Evolutionary conservation across 2,888 invertebrate species (phyloP).

Genomic region (Agonopterix arenella): DNA sequence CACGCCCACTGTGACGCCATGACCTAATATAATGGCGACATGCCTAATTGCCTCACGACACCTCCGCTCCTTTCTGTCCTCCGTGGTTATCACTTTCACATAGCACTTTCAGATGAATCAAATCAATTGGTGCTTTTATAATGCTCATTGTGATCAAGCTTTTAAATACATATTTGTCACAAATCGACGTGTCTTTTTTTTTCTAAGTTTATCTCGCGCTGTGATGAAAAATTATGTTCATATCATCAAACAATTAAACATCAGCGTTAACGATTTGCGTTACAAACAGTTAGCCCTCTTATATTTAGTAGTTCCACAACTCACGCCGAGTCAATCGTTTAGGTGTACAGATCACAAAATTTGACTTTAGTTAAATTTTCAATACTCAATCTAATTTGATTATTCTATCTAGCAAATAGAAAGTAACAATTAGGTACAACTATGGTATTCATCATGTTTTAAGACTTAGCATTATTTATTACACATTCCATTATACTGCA

Average conservation of each 20-base stretch:
- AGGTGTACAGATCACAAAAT: conserved; percentile 53
- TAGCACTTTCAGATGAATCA: conserved; percentile 37
- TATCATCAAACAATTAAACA: no score
- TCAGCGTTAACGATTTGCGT: no score
- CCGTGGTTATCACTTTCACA: conserved; percentile 28
- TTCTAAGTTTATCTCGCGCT: background rate
- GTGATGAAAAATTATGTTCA: conserved; percentile 12
- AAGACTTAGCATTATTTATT: conserved; percentile 42
- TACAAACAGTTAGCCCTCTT: no score
- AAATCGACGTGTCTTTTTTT: conserved; percentile 9
- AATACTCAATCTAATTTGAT: conserved; percentile 73
- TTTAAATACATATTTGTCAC: conserved; percentile 21
- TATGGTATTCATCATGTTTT: conserved; percentile 54
- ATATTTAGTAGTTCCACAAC: no score
- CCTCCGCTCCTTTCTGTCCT: background rate
- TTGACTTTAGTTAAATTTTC: conserved; percentile 44
- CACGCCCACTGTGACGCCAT: no score
- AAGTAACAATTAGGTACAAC: conserved; percentile 74
- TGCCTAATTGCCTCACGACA: no score
- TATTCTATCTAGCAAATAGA: conserved; percentile 76
- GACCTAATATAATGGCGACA: no score
- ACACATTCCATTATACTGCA: conserved; percentile 62
- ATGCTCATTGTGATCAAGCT: conserved; percentile 32
- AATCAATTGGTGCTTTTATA: conserved; percentile 39
- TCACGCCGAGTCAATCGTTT: no score